phyloP scores from a whole-genome alignment of 2,888 invertebrate species.

The Sclerodermus sp. region DNA sequence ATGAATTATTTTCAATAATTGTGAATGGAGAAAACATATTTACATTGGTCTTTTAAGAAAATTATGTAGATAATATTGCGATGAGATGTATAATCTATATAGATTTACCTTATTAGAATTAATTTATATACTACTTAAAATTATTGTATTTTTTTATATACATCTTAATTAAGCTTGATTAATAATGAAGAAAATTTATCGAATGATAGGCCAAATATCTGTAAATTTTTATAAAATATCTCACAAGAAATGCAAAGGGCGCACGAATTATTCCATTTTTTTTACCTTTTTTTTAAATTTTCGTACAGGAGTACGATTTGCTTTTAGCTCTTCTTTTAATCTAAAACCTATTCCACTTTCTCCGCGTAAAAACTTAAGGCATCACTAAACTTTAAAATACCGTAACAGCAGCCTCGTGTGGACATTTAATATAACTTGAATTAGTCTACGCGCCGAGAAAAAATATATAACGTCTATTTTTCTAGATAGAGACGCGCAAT shows the following conservation, averaged over 20 bases:
- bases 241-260: slow-evolving; percentile 6
- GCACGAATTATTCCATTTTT: not conserved
- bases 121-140: not conserved
- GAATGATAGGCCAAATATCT: too few relatives aligned
- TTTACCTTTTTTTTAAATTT: not conserved
- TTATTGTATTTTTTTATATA: not conserved
- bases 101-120: not conserved
- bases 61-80: not conserved
- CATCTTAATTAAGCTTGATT: too few relatives aligned
- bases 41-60: slow-evolving; percentile 1
- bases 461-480: slow-evolving; percentile 12
- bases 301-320: slow-evolving; percentile 3
- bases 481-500: slow-evolving; percentile 22
- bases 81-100: not conserved
- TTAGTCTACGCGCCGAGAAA: slow-evolving; percentile 15
- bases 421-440: slow-evolving; percentile 6
- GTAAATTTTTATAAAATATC: not conserved
- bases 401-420: slow-evolving; percentile 8
- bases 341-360: not conserved
- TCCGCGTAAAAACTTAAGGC: not conserved
- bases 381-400: slow-evolving; percentile 14
- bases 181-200: too few relatives aligned
- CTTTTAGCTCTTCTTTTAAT: not conserved
- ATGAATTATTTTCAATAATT: not conserved
- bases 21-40: not conserved